Base-by-base conservation (phyloP, 2,113 vertebrate genomes). In the Gnathonemus longibarbis region DNA sequence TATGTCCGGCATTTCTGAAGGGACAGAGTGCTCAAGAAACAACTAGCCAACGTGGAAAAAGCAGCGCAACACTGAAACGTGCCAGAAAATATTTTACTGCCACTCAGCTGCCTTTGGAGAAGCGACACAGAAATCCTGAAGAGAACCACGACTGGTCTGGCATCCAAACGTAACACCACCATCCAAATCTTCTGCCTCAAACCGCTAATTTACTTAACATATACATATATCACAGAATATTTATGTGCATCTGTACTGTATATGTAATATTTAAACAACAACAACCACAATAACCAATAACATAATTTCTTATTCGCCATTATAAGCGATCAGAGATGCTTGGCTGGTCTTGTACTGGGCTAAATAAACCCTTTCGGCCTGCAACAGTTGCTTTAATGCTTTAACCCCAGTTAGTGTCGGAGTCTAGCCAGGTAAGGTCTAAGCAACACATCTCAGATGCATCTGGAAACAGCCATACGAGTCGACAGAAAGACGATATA, bases 211-310 rank as follows among this genome's bases (percentile, higher is more conserved):
- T 85, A 3, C 58, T 27, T 66, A 66, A 66, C 8, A 77, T 39
- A 39, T 31, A 77, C 10, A 2, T 77, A 77, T 77, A 66, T 27
- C 58, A 1, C 27, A 1, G 0, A 39, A 77, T 80, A 42, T 80
- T 80, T 42, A 80, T 19, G 74, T 80, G 31, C 35, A 6, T 70
- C n/a, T 70, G 27, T 27, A 31, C 62, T 31, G 9, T 83, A 21
- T 84, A n/a, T 84, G 2, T 84, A n/a, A 46, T 84, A 48, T 84
- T 84, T 84, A 46, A 84, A 77, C 31, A 84, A 84, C 39, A 84
- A 48, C 10, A 31, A 66, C 7, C 21, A 58, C 8, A 84, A 84
- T 48, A 84, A 48, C 19, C 83, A 19, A 84, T 48, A 24, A 48
- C 45, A 48, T n/a, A 24, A 48, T n/a, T 48, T 48, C 35, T 46